Percentiles rank a stretch among this genome's conserved stretches.
Conservation (phyloP, 2,797 vertebrate genomes). For the Gobionotothen gibberifrons region DNA sequence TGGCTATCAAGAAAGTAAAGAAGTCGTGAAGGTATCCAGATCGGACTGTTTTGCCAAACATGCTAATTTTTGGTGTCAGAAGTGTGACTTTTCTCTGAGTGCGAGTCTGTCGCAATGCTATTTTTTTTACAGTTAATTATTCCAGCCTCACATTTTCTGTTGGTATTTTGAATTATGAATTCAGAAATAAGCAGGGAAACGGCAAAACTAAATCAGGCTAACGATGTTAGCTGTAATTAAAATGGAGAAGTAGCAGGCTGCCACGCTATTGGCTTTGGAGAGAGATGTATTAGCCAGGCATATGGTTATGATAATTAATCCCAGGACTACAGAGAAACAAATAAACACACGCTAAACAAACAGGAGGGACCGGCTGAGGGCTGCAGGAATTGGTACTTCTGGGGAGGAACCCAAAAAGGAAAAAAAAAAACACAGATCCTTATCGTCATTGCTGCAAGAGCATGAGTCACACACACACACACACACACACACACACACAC, state of each 20-base stretch:
- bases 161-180: conserved; percentile 54
- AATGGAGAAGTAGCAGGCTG: conserved; percentile 68
- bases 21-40: background rate
- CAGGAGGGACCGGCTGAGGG: conserved; percentile 74
- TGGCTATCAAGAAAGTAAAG: conserved; percentile 46
- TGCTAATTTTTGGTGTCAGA: conserved; percentile 16
- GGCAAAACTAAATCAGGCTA: conserved; percentile 66
- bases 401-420: conserved; percentile 58
- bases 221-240: conserved; percentile 76
- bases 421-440: conserved; percentile 60
- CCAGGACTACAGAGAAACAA: conserved; percentile 83
- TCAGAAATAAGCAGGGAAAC: conserved; percentile 46
- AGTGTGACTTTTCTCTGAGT: conserved; percentile 23
- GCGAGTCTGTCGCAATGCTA: conserved; percentile 17
- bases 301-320: conserved; percentile 86
- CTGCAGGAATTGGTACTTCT: conserved; percentile 70
- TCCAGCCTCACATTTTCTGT: conserved; percentile 46
- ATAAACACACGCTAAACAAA: conserved; percentile 81
- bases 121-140: conserved; percentile 59
- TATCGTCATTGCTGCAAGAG: conserved; percentile 61
- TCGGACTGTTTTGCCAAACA: conserved; percentile 23
- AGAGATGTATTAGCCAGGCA: conserved; percentile 77
- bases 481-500: background rate
- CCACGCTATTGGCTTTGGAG: conserved; percentile 72
- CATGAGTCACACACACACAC: conserved; percentile 29